phyloP scores from a whole-genome alignment of 1,140 invertebrate genomes.

The Hesperophylax magnus region DNA sequence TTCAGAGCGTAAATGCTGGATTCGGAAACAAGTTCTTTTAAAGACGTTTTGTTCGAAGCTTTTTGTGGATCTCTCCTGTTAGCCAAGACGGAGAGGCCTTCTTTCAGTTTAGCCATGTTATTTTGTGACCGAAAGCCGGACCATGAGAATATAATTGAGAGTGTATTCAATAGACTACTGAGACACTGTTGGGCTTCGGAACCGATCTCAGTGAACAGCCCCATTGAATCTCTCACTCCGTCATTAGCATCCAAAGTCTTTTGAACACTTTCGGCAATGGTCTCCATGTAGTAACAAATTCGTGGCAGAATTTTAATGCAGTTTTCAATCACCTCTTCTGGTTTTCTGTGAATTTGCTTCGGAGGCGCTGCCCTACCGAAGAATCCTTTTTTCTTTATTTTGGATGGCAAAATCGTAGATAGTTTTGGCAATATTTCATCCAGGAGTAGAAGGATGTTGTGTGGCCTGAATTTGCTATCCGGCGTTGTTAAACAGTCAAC shows the following conservation, averaged over 20 bases:
- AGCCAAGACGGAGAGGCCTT: slow-evolving; percentile 44
- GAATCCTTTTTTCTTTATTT: slow-evolving; percentile 40
- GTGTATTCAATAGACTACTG: slow-evolving; percentile 44
- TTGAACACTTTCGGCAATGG: slow-evolving; percentile 42
- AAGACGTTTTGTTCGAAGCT: slow-evolving; percentile 13
- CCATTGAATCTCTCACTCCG: slow-evolving; percentile 51
- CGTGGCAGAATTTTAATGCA: slow-evolving; percentile 47
- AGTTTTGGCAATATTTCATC: slow-evolving; percentile 53
- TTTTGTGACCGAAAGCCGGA: slow-evolving; percentile 37
- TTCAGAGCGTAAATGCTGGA: slow-evolving; percentile 60
- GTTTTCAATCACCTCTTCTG: slow-evolving; percentile 26
- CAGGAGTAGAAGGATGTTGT: slow-evolving; percentile 44
- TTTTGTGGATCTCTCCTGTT: slow-evolving; percentile 35
- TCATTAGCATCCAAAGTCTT: slow-evolving; percentile 47
- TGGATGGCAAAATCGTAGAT: slow-evolving; percentile 37
- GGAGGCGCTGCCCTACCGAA: slow-evolving; percentile 23
- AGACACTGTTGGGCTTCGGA: slow-evolving; percentile 46
- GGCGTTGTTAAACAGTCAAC: slow-evolving; percentile 27
- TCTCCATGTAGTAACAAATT: slow-evolving; percentile 51
- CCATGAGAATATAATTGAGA: slow-evolving; percentile 52
- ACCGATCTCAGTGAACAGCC: slow-evolving; percentile 48
- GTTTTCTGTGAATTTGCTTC: slow-evolving; percentile 21
- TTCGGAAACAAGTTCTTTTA: slow-evolving; percentile 51
- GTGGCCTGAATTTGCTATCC: slow-evolving; percentile 30
- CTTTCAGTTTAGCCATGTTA: slow-evolving; percentile 37